Evolutionary conservation across 1,140 invertebrate genomes (phyloP), one percentile per base, ranked within the genome.

Genomic region (Drosophila ohnishii): DNA sequence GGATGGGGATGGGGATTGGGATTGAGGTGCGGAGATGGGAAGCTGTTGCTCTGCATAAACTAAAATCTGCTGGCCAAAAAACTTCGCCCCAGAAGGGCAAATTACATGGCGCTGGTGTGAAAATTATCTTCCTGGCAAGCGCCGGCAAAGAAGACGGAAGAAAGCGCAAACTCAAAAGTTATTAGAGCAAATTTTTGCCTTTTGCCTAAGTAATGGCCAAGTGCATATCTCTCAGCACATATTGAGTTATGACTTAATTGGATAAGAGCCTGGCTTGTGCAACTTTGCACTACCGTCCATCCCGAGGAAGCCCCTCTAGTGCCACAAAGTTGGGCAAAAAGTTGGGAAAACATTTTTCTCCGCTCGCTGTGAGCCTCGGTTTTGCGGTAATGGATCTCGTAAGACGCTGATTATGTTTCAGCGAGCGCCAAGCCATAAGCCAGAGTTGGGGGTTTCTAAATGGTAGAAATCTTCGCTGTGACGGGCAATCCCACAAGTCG

Each of bases 241-340:
- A 86, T 86, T 88, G 83, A 86, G 83, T 86, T 87, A 86, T 86
- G 83, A 87, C 84, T 86, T 86, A 86, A 86, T 86, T 86, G 83
- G 83, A 86, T 86, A 88, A 86, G 70, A 86, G 82, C 82, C 75
- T 75, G 83, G 79, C 60, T 57, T 73, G 53, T 53, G 35, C 60
- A 42, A 40, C 66, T 60, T 48, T 60, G 40, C 58, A 56, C 44
- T 42, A 30, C 44, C 75, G 48, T 22, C 69, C n/a, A 35, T 28
- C 35, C 28, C 28, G 6, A 8, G 30, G 3, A 13, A 44, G n/a
- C 11, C 39, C 47, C 62, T 30, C 28, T 37, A 37, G 42, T 30
- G 28, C 51, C 37, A 35, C 39, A 50, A 75, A 65, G 59, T 75
- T 75, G 32, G 13, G 10, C 32, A 11, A 47, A 60, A 72, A 66